phyloP scores from a whole-genome alignment of 1,140 invertebrate genomes.

The Platyscapa corneri region DNA sequence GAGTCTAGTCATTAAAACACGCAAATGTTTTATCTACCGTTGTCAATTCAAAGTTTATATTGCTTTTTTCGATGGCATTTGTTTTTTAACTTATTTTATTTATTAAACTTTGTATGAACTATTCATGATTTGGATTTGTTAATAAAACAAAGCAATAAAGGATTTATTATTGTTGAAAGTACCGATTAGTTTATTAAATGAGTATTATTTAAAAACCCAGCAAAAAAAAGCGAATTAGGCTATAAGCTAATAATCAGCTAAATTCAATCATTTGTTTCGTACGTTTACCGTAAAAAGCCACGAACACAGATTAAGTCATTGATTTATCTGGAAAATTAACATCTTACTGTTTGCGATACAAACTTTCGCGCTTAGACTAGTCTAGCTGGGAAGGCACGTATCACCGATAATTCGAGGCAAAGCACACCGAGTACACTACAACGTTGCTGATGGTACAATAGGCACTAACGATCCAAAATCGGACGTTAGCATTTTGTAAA shows the following conservation, averaged over 20 bases:
- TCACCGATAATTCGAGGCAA: no score
- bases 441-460: background rate
- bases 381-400: no score
- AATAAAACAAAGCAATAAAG: constrained; percentile 30
- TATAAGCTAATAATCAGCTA: background rate
- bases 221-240: no score
- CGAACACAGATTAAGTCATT: no score
- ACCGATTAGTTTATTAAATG: background rate
- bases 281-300: background rate
- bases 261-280: background rate
- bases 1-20: constrained; percentile 6
- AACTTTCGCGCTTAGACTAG: no score
- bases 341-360: no score
- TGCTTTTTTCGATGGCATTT: constrained; percentile 33
- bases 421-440: no score
- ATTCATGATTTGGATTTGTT: constrained; percentile 20
- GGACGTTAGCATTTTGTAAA: background rate
- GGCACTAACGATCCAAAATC: background rate
- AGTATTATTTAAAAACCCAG: no score
- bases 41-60: constrained; percentile 26
- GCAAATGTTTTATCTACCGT: background rate
- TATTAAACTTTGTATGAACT: constrained; percentile 44
- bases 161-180: constrained; percentile 20
- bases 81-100: constrained; percentile 31
- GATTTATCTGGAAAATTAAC: no score